phyloP scores from a whole-genome alignment of 2,888 invertebrate genomes.

The Caradrina clavipalpis region DNA sequence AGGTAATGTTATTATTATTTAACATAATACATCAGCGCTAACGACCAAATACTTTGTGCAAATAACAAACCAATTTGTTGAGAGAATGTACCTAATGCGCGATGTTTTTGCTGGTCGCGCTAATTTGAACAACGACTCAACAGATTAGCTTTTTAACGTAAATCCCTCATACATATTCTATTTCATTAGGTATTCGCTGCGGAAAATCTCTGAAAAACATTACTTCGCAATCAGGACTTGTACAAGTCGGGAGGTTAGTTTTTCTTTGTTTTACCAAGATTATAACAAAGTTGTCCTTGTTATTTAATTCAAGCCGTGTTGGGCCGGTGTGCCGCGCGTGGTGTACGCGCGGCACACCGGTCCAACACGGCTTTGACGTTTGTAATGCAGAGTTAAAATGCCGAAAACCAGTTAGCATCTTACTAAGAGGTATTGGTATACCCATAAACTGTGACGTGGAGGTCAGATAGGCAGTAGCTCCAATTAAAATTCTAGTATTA shows the following conservation, averaged over 20 bases:
- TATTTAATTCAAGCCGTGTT: not conserved
- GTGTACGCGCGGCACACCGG: too few species aligned
- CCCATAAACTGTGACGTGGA: too few species aligned
- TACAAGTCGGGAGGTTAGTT: conserved; percentile 7
- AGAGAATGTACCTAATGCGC: conserved; percentile 19
- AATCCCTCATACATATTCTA: conserved; percentile 63
- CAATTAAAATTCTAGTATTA: too few species aligned
- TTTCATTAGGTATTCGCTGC: conserved; percentile 56
- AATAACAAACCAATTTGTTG: conserved; percentile 33
- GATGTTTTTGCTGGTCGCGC: conserved; percentile 22
- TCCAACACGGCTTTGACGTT: too few species aligned
- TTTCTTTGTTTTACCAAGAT: conserved; percentile 15
- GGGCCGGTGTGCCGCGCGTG: not conserved
- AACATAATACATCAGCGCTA: conserved; percentile 61
- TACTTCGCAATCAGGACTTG: conserved; percentile 35
- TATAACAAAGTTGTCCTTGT: conserved; percentile 5
- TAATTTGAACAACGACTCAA: conserved; percentile 52
- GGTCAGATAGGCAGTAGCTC: too few species aligned
- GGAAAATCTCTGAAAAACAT: conserved; percentile 51
- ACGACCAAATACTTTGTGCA: conserved; percentile 46
- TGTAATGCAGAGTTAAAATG: not conserved
- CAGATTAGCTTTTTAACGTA: conserved; percentile 53
- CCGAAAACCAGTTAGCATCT: too few species aligned
- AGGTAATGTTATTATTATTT: conserved; percentile 61
- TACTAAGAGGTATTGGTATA: too few species aligned